These are phyloP conservation scores for Chaetophractus vellerosus DNA, from an alignment of 2,797 vertebrate species.

Conservation along the genomic window DNA sequence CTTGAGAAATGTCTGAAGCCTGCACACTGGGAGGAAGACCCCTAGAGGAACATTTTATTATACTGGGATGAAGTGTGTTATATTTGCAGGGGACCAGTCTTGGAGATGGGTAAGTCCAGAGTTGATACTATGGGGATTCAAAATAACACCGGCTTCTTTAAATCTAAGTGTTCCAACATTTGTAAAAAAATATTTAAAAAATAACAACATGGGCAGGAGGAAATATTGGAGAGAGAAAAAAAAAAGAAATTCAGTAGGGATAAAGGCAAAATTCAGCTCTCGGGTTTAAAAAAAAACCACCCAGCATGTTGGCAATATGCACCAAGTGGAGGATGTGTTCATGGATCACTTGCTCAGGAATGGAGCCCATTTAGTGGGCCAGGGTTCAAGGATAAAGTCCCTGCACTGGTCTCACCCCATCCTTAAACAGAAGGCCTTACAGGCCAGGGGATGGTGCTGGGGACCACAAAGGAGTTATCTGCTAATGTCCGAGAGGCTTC, in stretches of 20 bases:
- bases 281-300: background rate
- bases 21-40: background rate
- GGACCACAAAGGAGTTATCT: background rate
- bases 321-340: background rate
- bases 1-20: background rate
- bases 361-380: background rate
- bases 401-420: background rate
- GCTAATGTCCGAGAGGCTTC: background rate
- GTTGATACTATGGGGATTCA: background rate
- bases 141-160: background rate
- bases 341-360: background rate
- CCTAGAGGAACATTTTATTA: background rate
- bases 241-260: background rate
- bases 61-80: background rate
- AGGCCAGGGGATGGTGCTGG: background rate
- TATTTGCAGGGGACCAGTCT: background rate
- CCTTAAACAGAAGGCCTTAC: background rate
- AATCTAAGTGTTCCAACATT: background rate
- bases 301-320: background rate
- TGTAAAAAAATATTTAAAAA: background rate
- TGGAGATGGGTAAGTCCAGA: background rate
- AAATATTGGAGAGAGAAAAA: background rate
- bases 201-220: background rate
- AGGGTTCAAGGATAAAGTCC: too few species aligned
- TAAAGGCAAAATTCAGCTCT: background rate